Base-by-base conservation (phyloP, 2,797 vertebrate species). In the Crenichthys baileyi region DNA sequence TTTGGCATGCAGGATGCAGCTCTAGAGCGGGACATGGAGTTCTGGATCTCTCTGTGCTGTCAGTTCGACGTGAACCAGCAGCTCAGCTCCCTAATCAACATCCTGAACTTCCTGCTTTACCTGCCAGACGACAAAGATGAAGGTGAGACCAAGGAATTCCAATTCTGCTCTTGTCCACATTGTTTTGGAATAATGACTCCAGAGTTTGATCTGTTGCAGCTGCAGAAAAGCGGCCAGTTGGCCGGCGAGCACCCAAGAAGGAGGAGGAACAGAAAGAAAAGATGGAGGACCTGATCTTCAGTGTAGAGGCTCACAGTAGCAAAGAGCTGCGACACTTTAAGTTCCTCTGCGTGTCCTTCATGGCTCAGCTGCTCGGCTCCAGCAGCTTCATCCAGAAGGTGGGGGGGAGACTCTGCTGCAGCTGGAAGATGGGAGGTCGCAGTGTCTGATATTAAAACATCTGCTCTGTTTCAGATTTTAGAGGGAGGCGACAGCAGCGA, bases 311-410 rank as follows among this genome's bases (percentile, higher is more conserved):
- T 67, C 97, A 98, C 90, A 97, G 97, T 0, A 93, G 94, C 92
- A 99, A 99, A 87, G 96, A 99, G 44, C 95, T 99, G 31, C 93
- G 97, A 16, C 98, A 99, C 85, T 98, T 98, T 78, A 98, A 97
- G 73, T 99, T 97, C 92, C 88, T 99, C 61, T 96, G 95, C 0
- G 94, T 98, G 70, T 98, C 97, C 68, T 99, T 99, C 93, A 96
- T 97, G 95, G 95, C 96, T 70, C 97, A 97, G 76, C 96, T 99
- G 79, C 90, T 99, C 36, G 94, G 95, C 20, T 97, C 97, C 0
- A 73, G 86, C 78, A 90, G 83, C 83, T 99, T 99, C 92, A 94
- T 99, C 65, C 93, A 92, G 78, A 97, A 98, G 97, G 98, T 99
- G 61, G 9, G 80, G 0, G 12, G 4, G 11, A 61, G 36, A 31